A percentile compares a stretch with the other conserved stretches of the same genome.
phyloP scores from a whole-genome alignment of 2,113 vertebrate genomes.

The Zosterops hypoxanthus region DNA sequence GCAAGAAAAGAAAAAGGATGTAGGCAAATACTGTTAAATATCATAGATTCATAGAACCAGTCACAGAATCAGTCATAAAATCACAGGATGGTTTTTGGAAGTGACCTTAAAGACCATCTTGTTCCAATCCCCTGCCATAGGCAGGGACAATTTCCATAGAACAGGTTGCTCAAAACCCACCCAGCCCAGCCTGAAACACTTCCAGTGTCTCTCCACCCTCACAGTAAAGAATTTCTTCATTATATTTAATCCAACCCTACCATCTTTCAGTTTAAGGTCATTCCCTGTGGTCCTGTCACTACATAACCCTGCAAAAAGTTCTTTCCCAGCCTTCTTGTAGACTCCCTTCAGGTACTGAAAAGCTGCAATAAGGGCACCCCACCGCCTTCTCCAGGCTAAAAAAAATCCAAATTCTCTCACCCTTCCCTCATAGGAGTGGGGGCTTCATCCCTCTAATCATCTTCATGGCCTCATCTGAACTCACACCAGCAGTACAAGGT shows the following conservation, averaged over 20 bases:
- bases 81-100: not conserved
- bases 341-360: not conserved
- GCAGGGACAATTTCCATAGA: not conserved
- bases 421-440: not conserved
- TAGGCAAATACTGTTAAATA: not conserved
- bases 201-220: not conserved
- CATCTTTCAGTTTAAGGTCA: not conserved
- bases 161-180: not conserved
- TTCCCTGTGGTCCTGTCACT: not conserved
- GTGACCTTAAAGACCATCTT: not conserved
- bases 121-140: not conserved
- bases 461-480: not conserved
- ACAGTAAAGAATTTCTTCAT: not conserved
- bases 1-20: not conserved
- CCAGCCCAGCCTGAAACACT: not conserved
- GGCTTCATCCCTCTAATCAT: not conserved
- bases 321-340: not conserved
- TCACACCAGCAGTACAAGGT: not conserved
- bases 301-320: not conserved
- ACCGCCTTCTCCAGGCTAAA: not conserved
- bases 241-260: too few species aligned
- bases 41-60: not conserved
- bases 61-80: not conserved
- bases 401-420: not conserved
- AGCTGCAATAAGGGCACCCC: not conserved